phyloP scores from a whole-genome alignment of 2,113 vertebrate genomes.

The Sterrhoptilus dennistouni region DNA sequence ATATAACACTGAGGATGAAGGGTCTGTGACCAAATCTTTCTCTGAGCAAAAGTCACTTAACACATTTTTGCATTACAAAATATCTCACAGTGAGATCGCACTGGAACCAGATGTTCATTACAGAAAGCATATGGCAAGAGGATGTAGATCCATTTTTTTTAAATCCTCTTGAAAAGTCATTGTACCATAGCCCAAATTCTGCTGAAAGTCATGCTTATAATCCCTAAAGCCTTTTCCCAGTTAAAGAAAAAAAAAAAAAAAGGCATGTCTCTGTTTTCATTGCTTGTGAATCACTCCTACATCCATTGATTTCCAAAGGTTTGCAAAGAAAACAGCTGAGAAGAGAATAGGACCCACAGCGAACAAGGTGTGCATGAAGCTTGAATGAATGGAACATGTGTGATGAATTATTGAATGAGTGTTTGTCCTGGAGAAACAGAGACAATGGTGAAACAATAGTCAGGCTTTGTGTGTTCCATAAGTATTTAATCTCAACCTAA shows the following conservation, averaged over 20 bases:
- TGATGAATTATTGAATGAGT: conserved; percentile 6
- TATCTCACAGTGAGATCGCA: conserved; percentile 38
- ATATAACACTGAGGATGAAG: background rate
- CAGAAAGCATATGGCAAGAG: conserved; percentile 38
- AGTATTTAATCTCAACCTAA: conserved; percentile 20
- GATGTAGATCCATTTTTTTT: conserved; percentile 32
- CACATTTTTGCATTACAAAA: conserved; percentile 55
- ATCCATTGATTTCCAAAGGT: conserved; percentile 17
- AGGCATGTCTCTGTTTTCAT: background rate
- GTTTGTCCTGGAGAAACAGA: conserved; percentile 19
- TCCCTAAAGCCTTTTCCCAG: background rate
- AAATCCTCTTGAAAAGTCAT: conserved; percentile 35
- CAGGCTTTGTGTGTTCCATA: background rate
- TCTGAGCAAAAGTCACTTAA: conserved; percentile 55
- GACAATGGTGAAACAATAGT: conserved; percentile 4
- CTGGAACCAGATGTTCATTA: conserved; percentile 58
- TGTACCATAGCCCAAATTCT: conserved; percentile 9
- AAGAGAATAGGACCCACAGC: background rate
- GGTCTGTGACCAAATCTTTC: conserved; percentile 35
- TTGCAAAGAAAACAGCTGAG: conserved; percentile 17
- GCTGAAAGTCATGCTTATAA: conserved; percentile 27
- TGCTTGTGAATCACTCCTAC: conserved; percentile 38
- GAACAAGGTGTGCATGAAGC: conserved; percentile 22
- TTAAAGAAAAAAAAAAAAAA: background rate
- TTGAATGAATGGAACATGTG: conserved; percentile 43